Percentiles rank a stretch among this genome's conserved stretches.
phyloP scores from a whole-genome alignment of 1,140 invertebrate species.

The Pygmarrhopalites habei region DNA sequence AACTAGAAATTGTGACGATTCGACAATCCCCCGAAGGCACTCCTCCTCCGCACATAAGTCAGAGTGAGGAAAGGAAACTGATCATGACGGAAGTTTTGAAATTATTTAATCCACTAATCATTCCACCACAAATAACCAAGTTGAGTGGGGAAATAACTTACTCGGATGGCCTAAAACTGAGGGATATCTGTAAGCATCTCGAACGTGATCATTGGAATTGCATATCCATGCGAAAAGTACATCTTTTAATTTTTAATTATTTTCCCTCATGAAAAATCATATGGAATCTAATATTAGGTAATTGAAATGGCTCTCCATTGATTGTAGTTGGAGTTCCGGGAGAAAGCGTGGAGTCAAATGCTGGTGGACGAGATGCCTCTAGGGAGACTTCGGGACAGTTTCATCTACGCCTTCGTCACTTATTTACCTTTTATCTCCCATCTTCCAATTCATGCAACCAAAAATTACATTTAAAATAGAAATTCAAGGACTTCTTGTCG shows the following conservation, averaged over 20 bases:
- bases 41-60: background rate
- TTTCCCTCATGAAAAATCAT: background rate
- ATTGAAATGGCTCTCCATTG: background rate
- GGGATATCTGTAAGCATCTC: slow-evolving; percentile 18
- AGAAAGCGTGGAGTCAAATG: slow-evolving; percentile 23
- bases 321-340: slow-evolving; percentile 15
- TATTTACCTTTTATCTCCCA: slow-evolving; percentile 18
- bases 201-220: slow-evolving; percentile 23
- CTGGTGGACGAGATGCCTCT: slow-evolving; percentile 22
- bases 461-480: no score
- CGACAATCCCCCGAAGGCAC: background rate
- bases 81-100: slow-evolving; percentile 1
- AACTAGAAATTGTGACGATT: slow-evolving; percentile 17
- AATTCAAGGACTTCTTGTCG: no score
- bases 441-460: no score
- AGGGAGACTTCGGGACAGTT: slow-evolving; percentile 23
- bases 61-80: background rate
- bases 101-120: slow-evolving; percentile 15
- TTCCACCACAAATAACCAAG: slow-evolving; percentile 21
- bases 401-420: slow-evolving; percentile 23
- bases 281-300: background rate
- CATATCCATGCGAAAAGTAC: slow-evolving; percentile 16
- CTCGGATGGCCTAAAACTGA: slow-evolving; percentile 15
- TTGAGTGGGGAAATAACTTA: slow-evolving; percentile 14
- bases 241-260: background rate